Evolutionary conservation across 1,140 invertebrate genomes (phyloP).

Genomic region (Drosophila asahinai): DNA sequence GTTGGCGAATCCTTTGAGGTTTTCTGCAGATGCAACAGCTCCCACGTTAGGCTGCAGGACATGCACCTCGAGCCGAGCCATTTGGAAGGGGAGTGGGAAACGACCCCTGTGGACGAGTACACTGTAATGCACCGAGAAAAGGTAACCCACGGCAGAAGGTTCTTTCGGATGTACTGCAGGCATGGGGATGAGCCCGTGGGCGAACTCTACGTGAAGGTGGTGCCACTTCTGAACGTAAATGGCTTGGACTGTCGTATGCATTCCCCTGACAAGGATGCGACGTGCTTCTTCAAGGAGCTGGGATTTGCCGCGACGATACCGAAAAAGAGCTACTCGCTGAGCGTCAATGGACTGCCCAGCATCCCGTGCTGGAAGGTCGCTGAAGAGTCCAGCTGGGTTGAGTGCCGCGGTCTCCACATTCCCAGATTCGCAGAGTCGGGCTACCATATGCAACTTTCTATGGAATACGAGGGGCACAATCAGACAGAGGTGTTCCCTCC

Average conservation of each 20-base stretch:
- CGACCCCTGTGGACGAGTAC: not conserved
- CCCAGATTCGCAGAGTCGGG: not conserved
- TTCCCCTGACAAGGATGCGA: not conserved
- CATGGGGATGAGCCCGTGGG: not conserved
- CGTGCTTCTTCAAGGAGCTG: not conserved
- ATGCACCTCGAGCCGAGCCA: not conserved
- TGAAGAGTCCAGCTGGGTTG: not conserved
- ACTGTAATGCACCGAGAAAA: not conserved
- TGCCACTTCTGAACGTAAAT: not conserved
- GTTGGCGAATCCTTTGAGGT: slow-evolving; percentile 9
- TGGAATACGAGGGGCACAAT: slow-evolving; percentile 8
- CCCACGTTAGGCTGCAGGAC: not conserved
- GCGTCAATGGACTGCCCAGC: not conserved
- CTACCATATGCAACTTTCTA: not conserved
- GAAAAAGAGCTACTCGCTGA: slow-evolving; percentile 10
- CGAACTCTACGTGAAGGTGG: not conserved
- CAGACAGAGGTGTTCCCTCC: not conserved
- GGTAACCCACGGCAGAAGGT: not conserved
- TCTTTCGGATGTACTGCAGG: not conserved
- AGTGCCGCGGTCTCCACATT: not conserved
- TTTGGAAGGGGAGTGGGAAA: not conserved
- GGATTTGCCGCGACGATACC: not conserved
- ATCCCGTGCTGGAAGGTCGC: not conserved
- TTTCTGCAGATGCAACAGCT: slow-evolving; percentile 12
- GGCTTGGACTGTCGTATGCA: not conserved